Conservation (phyloP, 2,113 vertebrate species). For the Myrmecophaga tridactyla region DNA sequence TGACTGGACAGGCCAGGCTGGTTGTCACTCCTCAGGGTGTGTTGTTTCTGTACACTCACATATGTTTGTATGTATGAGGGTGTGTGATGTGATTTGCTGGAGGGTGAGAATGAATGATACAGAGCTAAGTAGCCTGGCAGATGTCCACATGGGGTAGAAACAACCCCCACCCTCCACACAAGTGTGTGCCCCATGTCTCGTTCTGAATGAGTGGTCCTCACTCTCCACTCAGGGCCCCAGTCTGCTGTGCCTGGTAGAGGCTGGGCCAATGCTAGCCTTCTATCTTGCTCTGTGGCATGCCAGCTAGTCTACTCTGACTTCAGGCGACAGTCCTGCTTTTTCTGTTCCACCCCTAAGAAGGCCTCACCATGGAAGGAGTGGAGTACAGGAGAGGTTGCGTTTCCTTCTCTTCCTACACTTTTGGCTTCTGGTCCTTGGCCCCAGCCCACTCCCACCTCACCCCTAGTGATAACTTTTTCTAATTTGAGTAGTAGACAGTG, state of each 20-base stretch:
- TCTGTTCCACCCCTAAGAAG: background rate
- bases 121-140: background rate
- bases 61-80: background rate
- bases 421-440: background rate
- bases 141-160: background rate
- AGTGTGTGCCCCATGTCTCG: background rate
- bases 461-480: background rate
- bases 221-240: background rate
- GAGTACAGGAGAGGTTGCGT: background rate
- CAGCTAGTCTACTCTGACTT: background rate
- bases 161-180: too few species aligned
- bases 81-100: background rate
- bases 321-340: background rate
- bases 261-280: background rate
- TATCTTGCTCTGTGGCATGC: background rate
- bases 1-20: background rate
- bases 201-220: fast-evolving
- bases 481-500: background rate
- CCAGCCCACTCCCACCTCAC: too few species aligned
- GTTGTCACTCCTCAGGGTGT: too few species aligned
- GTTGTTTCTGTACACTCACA: background rate
- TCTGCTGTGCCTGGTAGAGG: background rate
- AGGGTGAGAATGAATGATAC: background rate
- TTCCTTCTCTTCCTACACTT: background rate
- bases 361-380: background rate